A percentile compares a stretch with the other conserved stretches of the same genome.
Evolutionary conservation across 1,140 invertebrate species (phyloP).

Genomic region (Venturia canescens): DNA sequence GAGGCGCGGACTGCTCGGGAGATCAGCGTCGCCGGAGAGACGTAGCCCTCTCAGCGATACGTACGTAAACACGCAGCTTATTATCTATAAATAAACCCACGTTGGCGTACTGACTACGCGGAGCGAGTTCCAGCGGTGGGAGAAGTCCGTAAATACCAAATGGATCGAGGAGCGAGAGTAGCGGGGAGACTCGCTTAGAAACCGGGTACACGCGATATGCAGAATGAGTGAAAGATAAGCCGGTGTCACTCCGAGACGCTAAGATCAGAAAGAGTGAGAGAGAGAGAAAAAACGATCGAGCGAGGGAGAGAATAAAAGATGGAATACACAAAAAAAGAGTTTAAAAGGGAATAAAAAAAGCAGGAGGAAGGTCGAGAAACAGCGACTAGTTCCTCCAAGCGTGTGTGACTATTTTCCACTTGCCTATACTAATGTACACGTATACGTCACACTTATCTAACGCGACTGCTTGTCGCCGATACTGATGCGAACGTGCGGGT

Average conservation of each 20-base stretch:
- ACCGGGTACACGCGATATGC: neutral
- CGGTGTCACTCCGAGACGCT: neutral
- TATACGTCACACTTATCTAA: neutral
- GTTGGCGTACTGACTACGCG: constrained; percentile 13
- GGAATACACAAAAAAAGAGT: neutral
- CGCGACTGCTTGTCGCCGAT: neutral
- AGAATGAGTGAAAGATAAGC: constrained; percentile 22
- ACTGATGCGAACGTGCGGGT: constrained; percentile 29
- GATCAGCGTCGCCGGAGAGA: neutral
- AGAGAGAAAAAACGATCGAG: neutral
- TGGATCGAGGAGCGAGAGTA: neutral
- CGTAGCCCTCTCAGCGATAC: constrained; percentile 30
- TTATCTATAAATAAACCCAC: constrained; percentile 48
- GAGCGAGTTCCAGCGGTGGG: neutral
- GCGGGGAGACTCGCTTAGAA: constrained; percentile 17
- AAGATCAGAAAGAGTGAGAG: neutral
- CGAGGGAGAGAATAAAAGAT: neutral
- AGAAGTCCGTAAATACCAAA: constrained; percentile 32
- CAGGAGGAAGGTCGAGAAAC: constrained; percentile 24
- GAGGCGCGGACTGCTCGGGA: neutral
- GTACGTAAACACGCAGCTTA: constrained; percentile 43
- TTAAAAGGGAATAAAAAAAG: neutral
- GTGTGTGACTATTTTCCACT: neutral
- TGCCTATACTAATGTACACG: neutral
- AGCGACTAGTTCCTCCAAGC: neutral